These are phyloP conservation scores for Ganaspis sp. DNA, from an alignment of 1,140 invertebrate genomes.

Conservation along the genomic window DNA sequence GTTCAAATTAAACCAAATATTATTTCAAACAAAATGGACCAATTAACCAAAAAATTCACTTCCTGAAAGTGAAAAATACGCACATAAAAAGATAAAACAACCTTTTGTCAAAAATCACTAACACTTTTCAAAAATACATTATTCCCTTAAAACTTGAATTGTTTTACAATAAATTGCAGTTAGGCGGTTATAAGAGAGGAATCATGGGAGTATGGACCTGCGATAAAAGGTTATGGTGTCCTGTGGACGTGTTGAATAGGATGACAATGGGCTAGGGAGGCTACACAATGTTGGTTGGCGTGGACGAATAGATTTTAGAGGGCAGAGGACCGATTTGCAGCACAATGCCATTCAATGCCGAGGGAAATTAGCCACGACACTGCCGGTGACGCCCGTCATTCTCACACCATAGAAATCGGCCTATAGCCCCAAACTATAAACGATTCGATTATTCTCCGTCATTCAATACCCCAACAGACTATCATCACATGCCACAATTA, in stretches of 20 bases:
- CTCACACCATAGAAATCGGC: conserved; percentile 55
- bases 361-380: conserved; percentile 70
- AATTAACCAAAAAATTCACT: too few species aligned
- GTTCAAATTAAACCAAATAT: too few species aligned
- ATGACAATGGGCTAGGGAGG: conserved; percentile 52
- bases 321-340: conserved; percentile 65
- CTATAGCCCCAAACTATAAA: conserved; percentile 27
- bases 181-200: background rate
- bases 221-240: conserved; percentile 48
- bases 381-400: conserved; percentile 68
- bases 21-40: too few species aligned
- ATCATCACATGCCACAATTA: conserved; percentile 30
- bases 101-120: too few species aligned
- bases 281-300: conserved; percentile 41
- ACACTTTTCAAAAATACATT: too few species aligned
- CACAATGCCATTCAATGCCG: conserved; percentile 70
- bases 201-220: conserved; percentile 10
- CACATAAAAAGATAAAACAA: too few species aligned
- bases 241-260: conserved; percentile 50
- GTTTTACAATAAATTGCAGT: background rate
- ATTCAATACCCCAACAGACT: conserved; percentile 11
- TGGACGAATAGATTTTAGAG: conserved; percentile 51
- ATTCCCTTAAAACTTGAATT: background rate
- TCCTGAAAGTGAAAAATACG: too few species aligned
- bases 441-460: conserved; percentile 20